phyloP scores from a whole-genome alignment of 2,797 vertebrate genomes.

The Rhabdomys pumilio region DNA sequence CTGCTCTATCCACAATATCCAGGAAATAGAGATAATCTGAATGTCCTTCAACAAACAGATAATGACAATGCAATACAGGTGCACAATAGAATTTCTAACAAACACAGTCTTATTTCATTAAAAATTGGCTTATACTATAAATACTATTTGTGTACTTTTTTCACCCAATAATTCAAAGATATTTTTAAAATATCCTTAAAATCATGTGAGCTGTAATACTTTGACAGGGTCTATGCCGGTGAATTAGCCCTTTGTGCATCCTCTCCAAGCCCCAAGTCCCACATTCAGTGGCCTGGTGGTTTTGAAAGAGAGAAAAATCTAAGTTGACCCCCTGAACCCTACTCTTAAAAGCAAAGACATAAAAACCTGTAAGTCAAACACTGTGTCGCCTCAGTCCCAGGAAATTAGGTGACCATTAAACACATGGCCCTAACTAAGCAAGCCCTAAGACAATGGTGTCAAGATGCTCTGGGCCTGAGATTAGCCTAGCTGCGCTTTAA shows the following conservation, averaged over 20 bases:
- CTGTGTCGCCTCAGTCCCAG: too few relatives aligned
- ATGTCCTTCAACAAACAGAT: neutral
- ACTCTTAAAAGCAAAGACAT: too few relatives aligned
- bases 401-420: too few relatives aligned
- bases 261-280: too few relatives aligned
- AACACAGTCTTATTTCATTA: neutral
- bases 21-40: neutral
- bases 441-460: too few relatives aligned
- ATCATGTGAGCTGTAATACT: neutral
- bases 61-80: neutral
- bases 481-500: too few relatives aligned
- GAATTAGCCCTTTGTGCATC: neutral
- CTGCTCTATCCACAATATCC: neutral
- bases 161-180: neutral
- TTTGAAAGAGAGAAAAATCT: too few relatives aligned
- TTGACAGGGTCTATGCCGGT: neutral
- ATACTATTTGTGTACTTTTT: neutral
- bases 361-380: too few relatives aligned
- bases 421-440: too few relatives aligned
- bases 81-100: neutral
- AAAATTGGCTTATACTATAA: neutral
- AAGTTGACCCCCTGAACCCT: too few relatives aligned
- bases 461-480: too few relatives aligned
- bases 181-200: neutral
- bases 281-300: neutral